Evolutionary conservation across 2,113 vertebrate genomes (phyloP).

Genomic region (Pterocles gutturalis): DNA sequence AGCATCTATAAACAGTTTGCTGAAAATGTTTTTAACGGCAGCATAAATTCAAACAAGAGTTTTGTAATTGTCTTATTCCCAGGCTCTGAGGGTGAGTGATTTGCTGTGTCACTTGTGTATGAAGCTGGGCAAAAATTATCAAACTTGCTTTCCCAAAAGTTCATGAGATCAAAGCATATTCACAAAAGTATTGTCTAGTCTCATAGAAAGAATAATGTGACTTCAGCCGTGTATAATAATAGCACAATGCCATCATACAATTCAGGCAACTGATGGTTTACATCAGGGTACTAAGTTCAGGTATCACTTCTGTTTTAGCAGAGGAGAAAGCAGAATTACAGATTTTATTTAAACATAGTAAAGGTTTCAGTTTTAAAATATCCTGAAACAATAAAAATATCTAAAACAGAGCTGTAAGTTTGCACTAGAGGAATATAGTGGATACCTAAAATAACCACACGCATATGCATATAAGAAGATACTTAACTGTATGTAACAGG

Average conservation of each 20-base stretch:
- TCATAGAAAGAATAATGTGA: neutral
- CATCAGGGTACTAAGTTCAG: neutral
- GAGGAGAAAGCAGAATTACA: neutral
- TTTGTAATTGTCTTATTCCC: slow-evolving; percentile 30
- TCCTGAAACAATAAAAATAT: neutral
- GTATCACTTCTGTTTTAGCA: neutral
- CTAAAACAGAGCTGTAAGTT: neutral
- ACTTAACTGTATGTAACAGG: neutral
- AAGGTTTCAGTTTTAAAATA: neutral
- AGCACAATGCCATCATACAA: neutral
- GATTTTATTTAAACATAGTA: neutral
- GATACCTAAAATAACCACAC: neutral
- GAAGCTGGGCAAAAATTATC: neutral
- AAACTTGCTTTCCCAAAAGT: neutral
- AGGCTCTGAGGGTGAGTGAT: neutral
- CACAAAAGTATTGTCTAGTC: neutral
- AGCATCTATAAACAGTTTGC: neutral
- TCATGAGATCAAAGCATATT: neutral
- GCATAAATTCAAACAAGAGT: neutral
- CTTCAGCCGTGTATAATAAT: neutral
- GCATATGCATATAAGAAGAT: neutral
- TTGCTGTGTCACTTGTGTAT: neutral
- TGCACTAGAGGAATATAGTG: neutral
- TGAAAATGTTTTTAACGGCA: neutral
- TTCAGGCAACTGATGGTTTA: neutral